Conservation (phyloP, 64 coral and sea anemone genomes). For the Anthopleura sola region DNA sequence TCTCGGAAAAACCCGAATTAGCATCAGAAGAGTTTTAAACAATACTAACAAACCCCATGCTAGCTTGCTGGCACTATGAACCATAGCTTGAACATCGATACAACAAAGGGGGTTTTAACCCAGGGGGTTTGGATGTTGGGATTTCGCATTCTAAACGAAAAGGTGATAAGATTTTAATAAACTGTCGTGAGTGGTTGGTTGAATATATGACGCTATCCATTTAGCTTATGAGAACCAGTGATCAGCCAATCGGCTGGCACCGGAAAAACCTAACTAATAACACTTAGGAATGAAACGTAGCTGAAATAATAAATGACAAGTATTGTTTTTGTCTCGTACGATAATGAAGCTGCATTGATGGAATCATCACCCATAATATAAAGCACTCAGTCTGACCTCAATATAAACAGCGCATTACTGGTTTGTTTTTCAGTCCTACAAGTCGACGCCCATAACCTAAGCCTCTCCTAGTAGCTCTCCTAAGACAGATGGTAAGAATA, state of each 20-base stretch:
- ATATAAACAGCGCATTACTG: slow-evolving; percentile 41
- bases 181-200: neutral
- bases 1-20: slow-evolving; percentile 45
- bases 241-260: slow-evolving; percentile 43
- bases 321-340: slow-evolving; percentile 40
- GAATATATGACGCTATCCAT: neutral
- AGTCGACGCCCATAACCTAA: slow-evolving; percentile 22
- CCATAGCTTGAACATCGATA: neutral
- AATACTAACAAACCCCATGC: slow-evolving; percentile 28
- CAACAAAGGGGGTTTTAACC: slow-evolving; percentile 3
- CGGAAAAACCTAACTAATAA: slow-evolving; percentile 49
- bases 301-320: slow-evolving; percentile 46
- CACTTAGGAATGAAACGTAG: slow-evolving; percentile 54
- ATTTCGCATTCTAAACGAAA: neutral
- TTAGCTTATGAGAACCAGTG: slow-evolving; percentile 12
- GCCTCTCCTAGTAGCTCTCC: neutral
- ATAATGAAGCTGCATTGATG: slow-evolving; percentile 47
- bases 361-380: slow-evolving; percentile 8
- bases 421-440: neutral
- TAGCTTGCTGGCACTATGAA: neutral
- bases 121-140: neutral
- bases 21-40: slow-evolving; percentile 51
- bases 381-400: slow-evolving; percentile 4
- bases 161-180: slow-evolving; percentile 8
- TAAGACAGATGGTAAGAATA: neutral